phyloP scores from a whole-genome alignment of 2,888 invertebrate species.

The Catocala sponsa region DNA sequence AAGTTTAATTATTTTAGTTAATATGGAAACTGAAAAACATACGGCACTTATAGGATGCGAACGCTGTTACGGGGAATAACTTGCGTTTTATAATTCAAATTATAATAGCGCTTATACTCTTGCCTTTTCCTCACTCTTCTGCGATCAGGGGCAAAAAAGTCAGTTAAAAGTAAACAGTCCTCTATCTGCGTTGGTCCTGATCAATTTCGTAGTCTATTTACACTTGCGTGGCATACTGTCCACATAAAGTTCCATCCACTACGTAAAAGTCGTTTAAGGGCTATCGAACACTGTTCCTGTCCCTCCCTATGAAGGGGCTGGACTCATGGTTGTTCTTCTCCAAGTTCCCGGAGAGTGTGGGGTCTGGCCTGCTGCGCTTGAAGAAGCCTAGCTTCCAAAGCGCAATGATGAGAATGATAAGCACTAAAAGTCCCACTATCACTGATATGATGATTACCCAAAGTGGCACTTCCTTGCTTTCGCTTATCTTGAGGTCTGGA shows the following conservation, averaged over 20 bases:
- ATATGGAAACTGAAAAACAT: too few relatives aligned
- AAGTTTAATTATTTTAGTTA: too few relatives aligned
- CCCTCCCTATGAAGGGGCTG: conserved; percentile 88
- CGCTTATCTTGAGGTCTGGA: conserved; percentile 93
- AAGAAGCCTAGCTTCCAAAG: conserved; percentile 97
- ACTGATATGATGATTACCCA: conserved; percentile 96
- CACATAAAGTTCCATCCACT: conserved; percentile 23
- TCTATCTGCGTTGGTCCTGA: conserved; percentile 2
- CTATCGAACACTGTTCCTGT: conserved; percentile 83
- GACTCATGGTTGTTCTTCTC: conserved; percentile 92
- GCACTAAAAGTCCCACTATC: conserved; percentile 93
- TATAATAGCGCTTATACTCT: too few relatives aligned
- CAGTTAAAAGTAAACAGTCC: too few relatives aligned
- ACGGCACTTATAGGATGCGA: too few relatives aligned
- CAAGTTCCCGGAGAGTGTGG: conserved; percentile 93
- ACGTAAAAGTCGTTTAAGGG: too few relatives aligned
- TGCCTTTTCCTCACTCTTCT: too few relatives aligned
- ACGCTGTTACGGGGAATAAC: too few relatives aligned
- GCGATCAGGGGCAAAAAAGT: too few relatives aligned
- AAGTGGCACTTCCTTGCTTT: conserved; percentile 92
- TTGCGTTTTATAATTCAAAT: too few relatives aligned
- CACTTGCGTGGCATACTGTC: conserved; percentile 42
- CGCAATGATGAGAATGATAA: conserved; percentile 93
- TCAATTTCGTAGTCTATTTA: conserved; percentile 40
- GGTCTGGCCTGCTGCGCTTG: conserved; percentile 94